These are phyloP conservation scores for Antechinus stuartii DNA, from an alignment of 2,113 vertebrate species.

Conservation along the genomic window DNA sequence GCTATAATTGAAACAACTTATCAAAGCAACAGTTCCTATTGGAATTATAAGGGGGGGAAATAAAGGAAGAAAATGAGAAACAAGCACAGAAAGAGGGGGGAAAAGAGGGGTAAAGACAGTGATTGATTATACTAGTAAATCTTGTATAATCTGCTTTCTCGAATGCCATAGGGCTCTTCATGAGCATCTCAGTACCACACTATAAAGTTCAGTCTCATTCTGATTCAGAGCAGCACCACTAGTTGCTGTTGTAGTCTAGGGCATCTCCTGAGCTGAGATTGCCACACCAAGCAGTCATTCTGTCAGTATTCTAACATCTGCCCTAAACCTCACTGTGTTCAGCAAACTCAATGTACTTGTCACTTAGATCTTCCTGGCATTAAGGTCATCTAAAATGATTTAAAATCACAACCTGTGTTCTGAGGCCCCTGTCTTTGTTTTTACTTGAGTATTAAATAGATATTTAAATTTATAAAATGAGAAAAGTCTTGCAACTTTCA, in stretches of 20 bases:
- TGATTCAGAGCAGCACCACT: background rate
- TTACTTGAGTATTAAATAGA: background rate
- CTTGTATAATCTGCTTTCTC: background rate
- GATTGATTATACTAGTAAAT: background rate
- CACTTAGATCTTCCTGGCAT: background rate
- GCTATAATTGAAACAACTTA: background rate
- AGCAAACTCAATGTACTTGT: background rate
- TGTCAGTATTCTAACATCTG: background rate
- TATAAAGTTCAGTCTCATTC: background rate
- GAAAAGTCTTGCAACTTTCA: background rate
- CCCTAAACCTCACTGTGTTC: background rate
- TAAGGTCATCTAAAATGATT: background rate
- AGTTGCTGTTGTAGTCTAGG: background rate
- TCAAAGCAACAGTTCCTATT: background rate
- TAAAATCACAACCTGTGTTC: background rate
- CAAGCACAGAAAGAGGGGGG: background rate
- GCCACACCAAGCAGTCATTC: background rate
- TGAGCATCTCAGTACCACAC: background rate
- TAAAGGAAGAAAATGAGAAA: background rate
- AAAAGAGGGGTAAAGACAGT: background rate
- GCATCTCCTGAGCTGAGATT: background rate
- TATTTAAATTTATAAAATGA: background rate
- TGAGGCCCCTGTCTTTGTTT: background rate
- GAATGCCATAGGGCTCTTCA: background rate
- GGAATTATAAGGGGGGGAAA: background rate